Base-by-base conservation (phyloP, 2,113 vertebrate species). In the Oplegnathus fasciatus region DNA sequence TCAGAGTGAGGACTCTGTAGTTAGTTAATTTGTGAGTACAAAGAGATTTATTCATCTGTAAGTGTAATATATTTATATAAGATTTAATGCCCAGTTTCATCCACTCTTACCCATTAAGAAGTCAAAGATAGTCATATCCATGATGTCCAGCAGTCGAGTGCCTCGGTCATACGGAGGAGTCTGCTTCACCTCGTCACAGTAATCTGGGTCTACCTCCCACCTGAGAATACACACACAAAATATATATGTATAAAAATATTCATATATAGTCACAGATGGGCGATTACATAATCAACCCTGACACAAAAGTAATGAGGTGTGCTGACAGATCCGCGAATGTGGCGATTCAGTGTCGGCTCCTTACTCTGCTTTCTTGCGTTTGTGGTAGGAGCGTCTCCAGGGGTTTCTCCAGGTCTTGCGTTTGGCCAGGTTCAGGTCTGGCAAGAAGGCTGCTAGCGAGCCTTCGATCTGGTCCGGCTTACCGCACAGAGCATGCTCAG, bases 91-190 rank as follows among this genome's bases (percentile, higher is more conserved):
- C n/a, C n/a, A 37, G 10, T 37, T 24, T 9, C 0, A 60, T 80
- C 70, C 20, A 37, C 17, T 89, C 95, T 42, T 94, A 99, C 98
- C 98, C 97, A 99, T 99, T 80, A 99, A 94, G 92, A 99, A 99
- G 92, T 99, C 98, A 89, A 99, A 99, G 83, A 99, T 92, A 75
- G 97, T 99, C 98, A 99, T 99, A 93, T 99, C 98, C 96, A 99
- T 99, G 95, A 99, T 79, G 87, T 99, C 97, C 85, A 99, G 94
- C 61, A 99, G 94, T n/a, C 98, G 96, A 68, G 96, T 96, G 81
- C 97, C 96, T 17, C 93, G 96, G 93, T 99, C 97, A 0, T 99
- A 99, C 0, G 98, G 98, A 2, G 98, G 98, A 0, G 97, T 99
- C 95, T 98, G 98, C 87, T 98, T 99, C 40, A 99, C 98, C 88